These are phyloP conservation scores for Nothobranchius furzeri DNA, from an alignment of 2,113 vertebrate genomes.

Conservation along the genomic window DNA sequence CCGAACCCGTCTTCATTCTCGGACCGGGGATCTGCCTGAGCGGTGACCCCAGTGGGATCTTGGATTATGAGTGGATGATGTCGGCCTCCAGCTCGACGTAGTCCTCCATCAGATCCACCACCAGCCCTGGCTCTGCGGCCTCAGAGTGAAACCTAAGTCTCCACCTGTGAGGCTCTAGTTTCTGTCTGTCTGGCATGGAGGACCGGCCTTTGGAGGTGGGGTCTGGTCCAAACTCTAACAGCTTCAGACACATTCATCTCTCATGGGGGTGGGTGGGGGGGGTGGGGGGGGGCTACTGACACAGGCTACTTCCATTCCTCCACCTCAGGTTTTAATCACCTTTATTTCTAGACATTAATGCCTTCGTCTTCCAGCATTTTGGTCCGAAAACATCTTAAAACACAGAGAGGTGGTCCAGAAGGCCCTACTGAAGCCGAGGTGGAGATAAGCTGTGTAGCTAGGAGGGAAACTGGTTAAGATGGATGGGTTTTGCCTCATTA, in stretches of 20 bases:
- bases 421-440: too few relatives aligned
- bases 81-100: constrained; percentile 4
- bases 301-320: constrained; percentile 75
- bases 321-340: constrained; percentile 16
- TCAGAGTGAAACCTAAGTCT: constrained; percentile 41
- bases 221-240: constrained; percentile 63
- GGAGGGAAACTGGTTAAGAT: not conserved
- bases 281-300: constrained; percentile 71
- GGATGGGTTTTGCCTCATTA: not conserved
- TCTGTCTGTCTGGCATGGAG: constrained; percentile 23
- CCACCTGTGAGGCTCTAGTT: constrained; percentile 19
- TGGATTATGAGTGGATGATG: not conserved
- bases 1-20: not conserved
- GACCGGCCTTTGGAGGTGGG: not conserved
- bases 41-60: too few relatives aligned
- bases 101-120: too few relatives aligned
- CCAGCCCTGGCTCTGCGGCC: not conserved
- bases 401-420: too few relatives aligned
- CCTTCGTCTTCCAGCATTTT: not conserved
- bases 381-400: not conserved
- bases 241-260: constrained; percentile 79
- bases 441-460: not conserved
- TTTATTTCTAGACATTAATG: not conserved
- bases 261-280: too few relatives aligned
- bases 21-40: too few relatives aligned